Percentiles rank a stretch among this genome's conserved stretches.
Evolutionary conservation across 2,888 invertebrate genomes (phyloP).

Genomic region (Drosophila rubida): DNA sequence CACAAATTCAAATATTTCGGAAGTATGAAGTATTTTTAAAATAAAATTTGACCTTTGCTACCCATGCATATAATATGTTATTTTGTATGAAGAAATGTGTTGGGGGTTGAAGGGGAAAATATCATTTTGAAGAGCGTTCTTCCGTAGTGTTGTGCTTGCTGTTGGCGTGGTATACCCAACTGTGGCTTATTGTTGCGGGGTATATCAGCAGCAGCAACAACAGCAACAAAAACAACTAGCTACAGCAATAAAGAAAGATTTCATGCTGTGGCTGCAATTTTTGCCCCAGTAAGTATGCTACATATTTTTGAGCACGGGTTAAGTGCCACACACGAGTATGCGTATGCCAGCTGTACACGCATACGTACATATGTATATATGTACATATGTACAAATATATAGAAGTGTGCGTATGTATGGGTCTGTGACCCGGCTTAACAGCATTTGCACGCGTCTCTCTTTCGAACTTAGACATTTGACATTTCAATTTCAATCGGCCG

Average conservation of each 20-base stretch:
- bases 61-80: no score
- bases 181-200: constrained; percentile 18
- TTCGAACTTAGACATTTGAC: constrained; percentile 58
- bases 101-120: no score
- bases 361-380: constrained; percentile 9
- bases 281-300: constrained; percentile 76
- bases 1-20: no score
- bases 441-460: constrained; percentile 39
- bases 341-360: constrained; percentile 21
- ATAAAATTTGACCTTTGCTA: no score
- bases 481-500: constrained; percentile 68
- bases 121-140: background rate
- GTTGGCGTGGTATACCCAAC: background rate
- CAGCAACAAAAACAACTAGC: constrained; percentile 32
- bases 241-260: constrained; percentile 59
- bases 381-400: constrained; percentile 14
- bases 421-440: constrained; percentile 53
- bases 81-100: no score
- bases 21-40: no score
- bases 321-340: constrained; percentile 53
- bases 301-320: constrained; percentile 72
- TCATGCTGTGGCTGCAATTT: constrained; percentile 68
- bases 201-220: constrained; percentile 23
- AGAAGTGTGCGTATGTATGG: constrained; percentile 22
- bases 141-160: background rate